Base-by-base conservation (phyloP, 2,888 invertebrate genomes). In the Netelia fuscicornis region DNA sequence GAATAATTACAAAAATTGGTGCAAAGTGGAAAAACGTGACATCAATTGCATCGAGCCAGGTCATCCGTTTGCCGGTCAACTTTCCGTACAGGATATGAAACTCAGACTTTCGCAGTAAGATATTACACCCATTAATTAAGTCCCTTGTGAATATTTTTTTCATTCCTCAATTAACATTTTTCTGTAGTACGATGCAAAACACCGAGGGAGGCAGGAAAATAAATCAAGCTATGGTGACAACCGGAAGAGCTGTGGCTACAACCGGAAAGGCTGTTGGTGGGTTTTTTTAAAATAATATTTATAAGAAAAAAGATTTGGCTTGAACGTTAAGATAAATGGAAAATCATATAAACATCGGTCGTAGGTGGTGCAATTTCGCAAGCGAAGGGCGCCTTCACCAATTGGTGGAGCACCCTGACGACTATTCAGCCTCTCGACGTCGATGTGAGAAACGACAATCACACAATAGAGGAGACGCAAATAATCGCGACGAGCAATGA, bases 41-140 rank as follows among this genome's bases (percentile, higher is more conserved):
- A 92, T 94, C 25, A 90, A 89, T 70, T 91, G 86, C 74, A 88
- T 93, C 52, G 95, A 95, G 87, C 96, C 97, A 2, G 97, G 98
- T 13, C 99, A 99, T 95, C 98, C 99, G 0, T 99, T 98, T 94
- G 97, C 98, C 72, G 99, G 99, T 0, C 98, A 99, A 89, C 94
- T 99, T 11, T 98, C 98, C 17, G 98, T 99, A 23, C 96, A 98
- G 72, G 99, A 99, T 94, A 98, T 99, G 97, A 98, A 98, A 93
- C 94, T 98, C 3, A 96, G 97, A 91, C 95, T 98, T 86, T 96
- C 98, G n/a, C 98, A 98, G 98, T 98, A 95, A 96, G 97, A 95
- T 76, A 30, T 62, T 48, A 13, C 13, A 30, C 20, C 20, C 48
- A n/a, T 13, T 42, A n/a, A 23, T 44, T 37, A 37, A 37, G 1